Evolutionary conservation across 2,888 invertebrate species (phyloP).

Genomic region (Lysandra coridon): DNA sequence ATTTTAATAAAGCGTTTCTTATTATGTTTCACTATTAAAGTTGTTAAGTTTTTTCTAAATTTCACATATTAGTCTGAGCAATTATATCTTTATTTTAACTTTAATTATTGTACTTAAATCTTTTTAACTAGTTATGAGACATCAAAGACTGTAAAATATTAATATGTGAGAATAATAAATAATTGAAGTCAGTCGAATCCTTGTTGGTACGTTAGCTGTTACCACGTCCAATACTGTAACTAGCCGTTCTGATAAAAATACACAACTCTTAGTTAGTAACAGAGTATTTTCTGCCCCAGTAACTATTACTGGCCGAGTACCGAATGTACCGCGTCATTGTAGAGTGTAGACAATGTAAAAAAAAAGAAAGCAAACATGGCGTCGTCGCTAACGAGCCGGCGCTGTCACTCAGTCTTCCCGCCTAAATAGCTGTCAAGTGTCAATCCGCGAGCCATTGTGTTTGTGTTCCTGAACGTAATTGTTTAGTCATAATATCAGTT

Average conservation of each 20-base stretch:
- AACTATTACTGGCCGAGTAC: conserved; percentile 5
- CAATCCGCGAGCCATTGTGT: conserved; percentile 50
- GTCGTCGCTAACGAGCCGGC: conserved; percentile 62
- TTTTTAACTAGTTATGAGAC: neutral
- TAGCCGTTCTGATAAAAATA: neutral
- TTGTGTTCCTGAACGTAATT: conserved; percentile 37
- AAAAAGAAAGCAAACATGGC: conserved; percentile 59
- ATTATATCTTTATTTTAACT: no score
- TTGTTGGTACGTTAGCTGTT: no score
- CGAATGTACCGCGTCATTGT: conserved; percentile 32
- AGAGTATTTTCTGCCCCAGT: neutral
- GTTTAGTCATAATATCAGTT: conserved; percentile 39
- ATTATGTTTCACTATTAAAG: no score
- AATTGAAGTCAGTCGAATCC: no score
- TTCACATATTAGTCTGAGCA: no score
- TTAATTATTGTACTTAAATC: neutral
- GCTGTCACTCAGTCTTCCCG: conserved; percentile 63
- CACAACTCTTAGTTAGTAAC: neutral
- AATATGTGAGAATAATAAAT: neutral
- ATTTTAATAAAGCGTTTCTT: no score
- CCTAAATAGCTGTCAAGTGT: conserved; percentile 74
- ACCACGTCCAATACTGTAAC: neutral
- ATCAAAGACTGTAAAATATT: neutral
- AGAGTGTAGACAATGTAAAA: conserved; percentile 42
- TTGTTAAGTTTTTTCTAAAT: no score